Percentiles rank a stretch among this genome's conserved stretches.
phyloP scores from a whole-genome alignment of 2,113 vertebrate species.

The Pycnonotus jocosus region DNA sequence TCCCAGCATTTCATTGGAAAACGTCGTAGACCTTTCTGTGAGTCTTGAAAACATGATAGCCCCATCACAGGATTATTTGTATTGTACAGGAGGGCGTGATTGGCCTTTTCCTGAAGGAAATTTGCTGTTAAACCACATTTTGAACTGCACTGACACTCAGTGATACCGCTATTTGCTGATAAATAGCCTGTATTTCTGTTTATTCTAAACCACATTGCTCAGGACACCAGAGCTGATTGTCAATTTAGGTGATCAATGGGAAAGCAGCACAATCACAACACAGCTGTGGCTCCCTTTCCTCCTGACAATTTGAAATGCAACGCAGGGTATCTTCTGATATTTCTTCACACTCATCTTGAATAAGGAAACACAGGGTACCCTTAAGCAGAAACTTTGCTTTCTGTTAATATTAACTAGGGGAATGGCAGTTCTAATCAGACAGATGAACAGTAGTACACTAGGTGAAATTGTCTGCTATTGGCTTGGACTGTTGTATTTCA shows the following conservation, averaged over 20 bases:
- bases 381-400: not conserved
- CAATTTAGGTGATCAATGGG: not conserved
- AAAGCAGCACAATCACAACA: not conserved
- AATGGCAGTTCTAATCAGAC: not conserved
- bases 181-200: not conserved
- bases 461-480: not conserved
- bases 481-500: not conserved
- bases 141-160: not conserved
- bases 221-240: not conserved
- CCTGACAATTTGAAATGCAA: not conserved
- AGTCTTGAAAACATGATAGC: not conserved
- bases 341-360: not conserved
- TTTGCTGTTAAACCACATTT: not conserved
- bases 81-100: not conserved
- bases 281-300: not conserved
- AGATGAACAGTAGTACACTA: not conserved
- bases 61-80: not conserved
- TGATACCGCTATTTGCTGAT: not conserved
- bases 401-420: not conserved
- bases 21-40: not conserved
- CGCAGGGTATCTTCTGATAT: not conserved
- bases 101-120: not conserved
- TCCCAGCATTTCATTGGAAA: fast-evolving
- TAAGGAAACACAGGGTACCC: not conserved
- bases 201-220: not conserved